Percentiles rank a stretch among this genome's conserved stretches.
Conservation (phyloP, 2,113 vertebrate genomes). For the Oryzias woworae region DNA sequence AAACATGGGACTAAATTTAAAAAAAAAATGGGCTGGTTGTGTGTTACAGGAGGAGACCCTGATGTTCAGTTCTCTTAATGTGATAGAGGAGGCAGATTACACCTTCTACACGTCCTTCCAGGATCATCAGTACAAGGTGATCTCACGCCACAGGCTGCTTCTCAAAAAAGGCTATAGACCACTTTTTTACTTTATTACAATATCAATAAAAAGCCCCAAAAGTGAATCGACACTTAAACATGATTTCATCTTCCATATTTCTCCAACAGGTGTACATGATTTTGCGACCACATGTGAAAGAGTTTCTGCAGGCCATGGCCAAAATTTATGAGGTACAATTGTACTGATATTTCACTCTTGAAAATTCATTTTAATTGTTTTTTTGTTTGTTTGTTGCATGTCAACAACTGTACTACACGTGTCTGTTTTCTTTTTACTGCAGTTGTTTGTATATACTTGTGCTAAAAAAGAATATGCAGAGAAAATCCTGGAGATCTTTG, state of each 20-base stretch:
- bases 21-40: not conserved
- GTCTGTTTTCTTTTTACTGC: constrained; percentile 23
- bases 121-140: constrained; percentile 79
- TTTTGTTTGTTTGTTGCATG: too few species aligned
- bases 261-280: constrained; percentile 78
- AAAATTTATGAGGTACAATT: constrained; percentile 80
- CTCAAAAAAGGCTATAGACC: too few species aligned
- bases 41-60: constrained; percentile 79
- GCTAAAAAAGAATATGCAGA: constrained; percentile 81
- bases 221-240: not conserved
- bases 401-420: not conserved
- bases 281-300: constrained; percentile 76
- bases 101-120: constrained; percentile 69
- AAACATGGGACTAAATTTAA: too few species aligned
- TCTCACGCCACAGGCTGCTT: too few species aligned
- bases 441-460: constrained; percentile 85
- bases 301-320: constrained; percentile 81
- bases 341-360: not conserved
- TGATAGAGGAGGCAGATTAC: constrained; percentile 74
- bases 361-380: not conserved
- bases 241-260: not conserved
- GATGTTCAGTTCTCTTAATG: constrained; percentile 78
- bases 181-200: not conserved
- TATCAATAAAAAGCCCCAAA: not conserved
- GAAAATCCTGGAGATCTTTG: constrained; percentile 82